Percentiles rank a stretch among this genome's conserved stretches.
phyloP scores from a whole-genome alignment of 2,113 vertebrate species.

The Scomber japonicus region DNA sequence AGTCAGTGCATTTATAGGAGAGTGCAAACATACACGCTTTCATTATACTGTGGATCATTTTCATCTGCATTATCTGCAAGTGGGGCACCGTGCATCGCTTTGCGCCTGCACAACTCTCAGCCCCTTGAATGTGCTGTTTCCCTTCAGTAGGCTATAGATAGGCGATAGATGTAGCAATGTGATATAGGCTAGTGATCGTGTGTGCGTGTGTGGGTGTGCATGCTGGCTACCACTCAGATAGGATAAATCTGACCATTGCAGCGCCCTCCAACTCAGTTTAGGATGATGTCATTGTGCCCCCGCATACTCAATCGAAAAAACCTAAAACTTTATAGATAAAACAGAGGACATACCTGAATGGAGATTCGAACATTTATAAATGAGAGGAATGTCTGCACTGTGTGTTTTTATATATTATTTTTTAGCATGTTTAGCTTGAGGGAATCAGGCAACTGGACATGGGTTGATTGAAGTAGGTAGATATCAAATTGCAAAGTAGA shows the following conservation, averaged over 20 bases:
- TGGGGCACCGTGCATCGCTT: constrained; percentile 8
- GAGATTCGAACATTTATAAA: neutral
- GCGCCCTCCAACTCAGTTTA: constrained; percentile 73
- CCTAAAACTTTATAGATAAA: constrained; percentile 36
- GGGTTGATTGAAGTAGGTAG: neutral
- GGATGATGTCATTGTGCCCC: constrained; percentile 80
- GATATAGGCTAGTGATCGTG: constrained; percentile 45
- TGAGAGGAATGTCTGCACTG: neutral
- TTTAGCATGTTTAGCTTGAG: neutral
- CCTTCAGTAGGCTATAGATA: constrained; percentile 9
- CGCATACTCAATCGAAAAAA: constrained; percentile 59
- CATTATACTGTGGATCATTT: constrained; percentile 24
- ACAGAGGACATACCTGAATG: neutral
- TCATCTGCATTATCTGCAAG: constrained; percentile 21
- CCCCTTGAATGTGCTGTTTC: neutral
- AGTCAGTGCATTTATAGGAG: constrained; percentile 14
- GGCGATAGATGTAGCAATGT: constrained; percentile 35
- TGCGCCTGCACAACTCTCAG: constrained; percentile 38
- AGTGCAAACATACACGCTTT: neutral
- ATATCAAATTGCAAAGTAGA: neutral
- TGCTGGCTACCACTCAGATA: constrained; percentile 45
- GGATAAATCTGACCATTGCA: constrained; percentile 75
- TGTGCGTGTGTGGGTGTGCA: constrained; percentile 49
- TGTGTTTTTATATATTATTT: neutral
- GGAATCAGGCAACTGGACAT: neutral